phyloP scores from a whole-genome alignment of 2,888 invertebrate species.

The Oligia latruncula region DNA sequence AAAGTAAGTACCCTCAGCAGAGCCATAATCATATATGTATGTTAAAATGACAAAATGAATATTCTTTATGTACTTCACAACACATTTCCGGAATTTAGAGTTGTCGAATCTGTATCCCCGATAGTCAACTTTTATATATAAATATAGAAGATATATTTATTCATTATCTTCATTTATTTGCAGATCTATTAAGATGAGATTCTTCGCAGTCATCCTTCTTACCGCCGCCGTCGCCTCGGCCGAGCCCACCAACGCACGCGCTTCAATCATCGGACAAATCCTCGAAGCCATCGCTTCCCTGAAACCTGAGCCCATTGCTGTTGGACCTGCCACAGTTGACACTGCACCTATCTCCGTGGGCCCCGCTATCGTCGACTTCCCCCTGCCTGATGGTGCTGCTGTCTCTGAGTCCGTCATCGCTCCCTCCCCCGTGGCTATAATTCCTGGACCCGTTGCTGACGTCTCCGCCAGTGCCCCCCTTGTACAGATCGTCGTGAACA shows the following conservation, averaged over 20 bases:
- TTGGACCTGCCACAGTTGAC: constrained; percentile 41
- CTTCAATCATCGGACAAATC: constrained; percentile 25
- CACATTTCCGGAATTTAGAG: neutral
- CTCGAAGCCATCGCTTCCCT: constrained; percentile 27
- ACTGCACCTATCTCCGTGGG: constrained; percentile 43
- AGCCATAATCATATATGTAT: neutral
- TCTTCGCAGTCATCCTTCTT: constrained; percentile 76
- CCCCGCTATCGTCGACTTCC: constrained; percentile 49
- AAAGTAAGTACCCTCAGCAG: constrained; percentile 26
- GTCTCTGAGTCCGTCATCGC: constrained; percentile 30
- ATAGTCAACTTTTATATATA: neutral
- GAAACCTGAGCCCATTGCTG: constrained; percentile 26
- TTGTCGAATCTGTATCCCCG: neutral
- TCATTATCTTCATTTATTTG: constrained; percentile 25
- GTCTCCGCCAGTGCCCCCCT: constrained; percentile 56
- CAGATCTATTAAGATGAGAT: constrained; percentile 78
- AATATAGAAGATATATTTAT: neutral
- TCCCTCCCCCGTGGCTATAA: constrained; percentile 44
- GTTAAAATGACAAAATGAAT: neutral
- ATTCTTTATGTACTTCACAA: neutral
- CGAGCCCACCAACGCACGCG: constrained; percentile 72
- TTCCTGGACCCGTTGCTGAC: constrained; percentile 21
- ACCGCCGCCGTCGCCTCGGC: constrained; percentile 79
- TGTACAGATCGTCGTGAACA: constrained; percentile 71
- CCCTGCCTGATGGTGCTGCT: constrained; percentile 48